phyloP scores from a whole-genome alignment of 2,888 invertebrate species.

The Spisula solida region DNA sequence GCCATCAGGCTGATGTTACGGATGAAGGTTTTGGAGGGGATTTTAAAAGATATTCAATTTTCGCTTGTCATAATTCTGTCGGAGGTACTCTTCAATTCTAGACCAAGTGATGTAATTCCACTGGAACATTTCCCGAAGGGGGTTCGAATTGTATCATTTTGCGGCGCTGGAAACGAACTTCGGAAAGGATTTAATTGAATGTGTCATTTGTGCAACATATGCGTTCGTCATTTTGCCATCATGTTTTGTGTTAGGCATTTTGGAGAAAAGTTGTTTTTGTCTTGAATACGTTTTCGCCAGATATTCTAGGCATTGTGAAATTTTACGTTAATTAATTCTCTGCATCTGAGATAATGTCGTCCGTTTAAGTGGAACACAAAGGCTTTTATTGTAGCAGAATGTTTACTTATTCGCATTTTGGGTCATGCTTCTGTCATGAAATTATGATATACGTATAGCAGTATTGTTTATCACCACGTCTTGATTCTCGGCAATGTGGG shows the following conservation, averaged over 20 bases:
- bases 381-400: background rate
- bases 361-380: background rate
- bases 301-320: background rate
- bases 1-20: conserved; percentile 19
- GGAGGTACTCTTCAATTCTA: conserved; percentile 53
- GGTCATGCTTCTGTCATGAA: conserved; percentile 14
- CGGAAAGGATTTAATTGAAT: conserved; percentile 54
- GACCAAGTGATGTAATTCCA: conserved; percentile 36
- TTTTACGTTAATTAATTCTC: conserved; percentile 18
- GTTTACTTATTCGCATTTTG: background rate
- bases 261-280: background rate
- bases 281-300: background rate
- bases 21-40: conserved; percentile 24
- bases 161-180: conserved; percentile 24
- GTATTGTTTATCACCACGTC: background rate
- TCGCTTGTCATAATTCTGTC: conserved; percentile 56
- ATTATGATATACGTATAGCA: background rate
- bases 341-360: background rate
- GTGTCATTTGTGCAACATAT: conserved; percentile 52
- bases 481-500: background rate
- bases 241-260: conserved; percentile 26
- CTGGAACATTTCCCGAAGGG: conserved; percentile 46
- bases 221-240: conserved; percentile 36
- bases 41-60: conserved; percentile 44
- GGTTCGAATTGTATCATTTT: conserved; percentile 36